Percentiles rank a stretch among this genome's conserved stretches.
Conservation (phyloP, 2,797 vertebrate genomes). For the Tarsius wallacei region DNA sequence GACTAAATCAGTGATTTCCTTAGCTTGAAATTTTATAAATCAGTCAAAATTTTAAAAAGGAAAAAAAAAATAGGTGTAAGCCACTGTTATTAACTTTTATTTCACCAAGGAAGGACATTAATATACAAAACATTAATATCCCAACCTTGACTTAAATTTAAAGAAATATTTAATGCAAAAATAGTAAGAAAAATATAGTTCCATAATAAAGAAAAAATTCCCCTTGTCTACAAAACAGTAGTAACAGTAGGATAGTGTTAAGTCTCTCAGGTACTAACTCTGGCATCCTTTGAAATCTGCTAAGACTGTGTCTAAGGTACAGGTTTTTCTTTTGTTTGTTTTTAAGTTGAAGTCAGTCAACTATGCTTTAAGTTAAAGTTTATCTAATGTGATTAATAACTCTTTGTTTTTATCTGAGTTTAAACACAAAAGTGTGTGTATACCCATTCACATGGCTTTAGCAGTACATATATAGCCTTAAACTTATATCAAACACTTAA, state of each 20-base stretch:
- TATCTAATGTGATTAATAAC: not conserved
- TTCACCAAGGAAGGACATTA: not conserved
- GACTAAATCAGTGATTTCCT: not conserved
- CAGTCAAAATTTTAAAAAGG: not conserved
- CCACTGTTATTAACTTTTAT: not conserved
- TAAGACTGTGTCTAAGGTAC: not conserved
- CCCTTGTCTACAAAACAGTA: not conserved
- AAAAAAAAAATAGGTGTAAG: not conserved
- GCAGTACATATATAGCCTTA: not conserved
- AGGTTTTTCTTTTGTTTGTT: not conserved
- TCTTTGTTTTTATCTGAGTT: not conserved
- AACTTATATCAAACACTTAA: not conserved
- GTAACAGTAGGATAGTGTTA: not conserved
- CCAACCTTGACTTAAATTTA: not conserved
- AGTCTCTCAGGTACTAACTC: not conserved
- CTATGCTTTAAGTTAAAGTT: not conserved
- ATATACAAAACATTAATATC: not conserved
- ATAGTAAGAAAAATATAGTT: not conserved
- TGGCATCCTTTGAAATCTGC: not conserved
- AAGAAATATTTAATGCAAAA: not conserved
- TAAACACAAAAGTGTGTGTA: not conserved
- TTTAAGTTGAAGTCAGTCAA: not conserved
- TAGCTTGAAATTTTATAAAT: conserved; percentile 5
- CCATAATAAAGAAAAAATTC: not conserved
- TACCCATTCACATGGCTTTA: not conserved